phyloP scores from a whole-genome alignment of 1,140 invertebrate species.

The Drosophila pallidifrons region DNA sequence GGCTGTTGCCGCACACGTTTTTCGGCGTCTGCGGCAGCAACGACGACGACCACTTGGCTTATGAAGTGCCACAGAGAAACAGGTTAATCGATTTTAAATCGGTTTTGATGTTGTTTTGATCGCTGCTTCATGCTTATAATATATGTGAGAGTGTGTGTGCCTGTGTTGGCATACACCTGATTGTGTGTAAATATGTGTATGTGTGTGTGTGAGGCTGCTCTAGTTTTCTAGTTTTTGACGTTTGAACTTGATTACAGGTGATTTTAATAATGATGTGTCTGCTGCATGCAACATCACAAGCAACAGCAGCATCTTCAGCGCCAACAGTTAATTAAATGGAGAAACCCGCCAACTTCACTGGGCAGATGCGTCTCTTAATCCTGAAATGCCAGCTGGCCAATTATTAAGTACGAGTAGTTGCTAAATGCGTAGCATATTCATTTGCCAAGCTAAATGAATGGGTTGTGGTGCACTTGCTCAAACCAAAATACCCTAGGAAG shows the following conservation, averaged over 20 bases:
- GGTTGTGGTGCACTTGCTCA: conserved; percentile 12
- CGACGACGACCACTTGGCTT: conserved; percentile 62
- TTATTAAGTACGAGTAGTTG: conserved; percentile 55
- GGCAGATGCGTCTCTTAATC: conserved; percentile 42
- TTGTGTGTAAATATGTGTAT: conserved; percentile 2
- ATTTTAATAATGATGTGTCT: conserved; percentile 81
- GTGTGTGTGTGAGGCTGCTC: conserved; percentile 45
- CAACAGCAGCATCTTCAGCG: not conserved
- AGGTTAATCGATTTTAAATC: conserved; percentile 85
- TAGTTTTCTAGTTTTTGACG: conserved; percentile 78
- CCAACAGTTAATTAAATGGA: conserved; percentile 37
- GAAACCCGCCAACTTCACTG: conserved; percentile 20
- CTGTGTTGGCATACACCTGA: too few species aligned
- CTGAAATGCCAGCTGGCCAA: conserved; percentile 57
- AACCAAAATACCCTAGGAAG: conserved; percentile 3
- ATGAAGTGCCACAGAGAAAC: conserved; percentile 78
- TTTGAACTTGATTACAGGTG: conserved; percentile 82
- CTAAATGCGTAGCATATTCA: conserved; percentile 62
- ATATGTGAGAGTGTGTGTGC: not conserved
- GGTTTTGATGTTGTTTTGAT: conserved; percentile 83
- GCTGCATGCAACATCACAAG: conserved; percentile 40
- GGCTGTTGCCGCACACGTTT: conserved; percentile 54
- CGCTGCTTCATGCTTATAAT: conserved; percentile 31
- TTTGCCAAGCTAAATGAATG: conserved; percentile 41
- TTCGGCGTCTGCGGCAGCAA: conserved; percentile 62